phyloP scores from a whole-genome alignment of 35 echinoderm and acorn worm species.

The Ophiothrix spiculata region DNA sequence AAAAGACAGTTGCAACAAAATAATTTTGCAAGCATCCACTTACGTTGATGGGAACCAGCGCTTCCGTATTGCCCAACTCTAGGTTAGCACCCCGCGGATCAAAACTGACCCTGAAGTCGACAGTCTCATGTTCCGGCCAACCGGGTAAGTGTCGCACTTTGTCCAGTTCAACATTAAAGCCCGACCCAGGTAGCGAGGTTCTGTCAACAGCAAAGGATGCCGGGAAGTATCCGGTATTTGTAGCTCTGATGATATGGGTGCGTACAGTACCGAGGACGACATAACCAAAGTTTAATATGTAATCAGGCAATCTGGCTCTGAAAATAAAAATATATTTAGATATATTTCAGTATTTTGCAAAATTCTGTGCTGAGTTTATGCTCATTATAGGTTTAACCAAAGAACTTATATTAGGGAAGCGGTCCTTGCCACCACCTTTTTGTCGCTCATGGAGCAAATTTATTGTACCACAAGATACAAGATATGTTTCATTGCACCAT shows the following conservation, averaged over 20 bases:
- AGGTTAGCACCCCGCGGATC: conserved; percentile 89
- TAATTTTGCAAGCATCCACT: no score
- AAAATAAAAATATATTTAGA: neutral
- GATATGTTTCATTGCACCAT: no score
- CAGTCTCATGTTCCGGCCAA: conserved; percentile 93
- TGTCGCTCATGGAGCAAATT: no score
- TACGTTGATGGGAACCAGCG: conserved; percentile 89
- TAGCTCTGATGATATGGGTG: conserved; percentile 92
- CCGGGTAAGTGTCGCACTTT: conserved; percentile 81
- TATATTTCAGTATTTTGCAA: neutral
- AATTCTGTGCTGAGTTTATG: neutral
- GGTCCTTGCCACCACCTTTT: neutral
- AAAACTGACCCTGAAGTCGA: conserved; percentile 98
- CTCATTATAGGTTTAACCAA: neutral
- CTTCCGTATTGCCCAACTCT: conserved; percentile 67
- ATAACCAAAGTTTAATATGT: conserved; percentile 92
- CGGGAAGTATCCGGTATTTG: conserved; percentile 88
- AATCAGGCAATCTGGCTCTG: conserved; percentile 87
- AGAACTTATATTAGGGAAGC: neutral
- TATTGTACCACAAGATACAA: no score
- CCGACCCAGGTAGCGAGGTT: conserved; percentile 34
- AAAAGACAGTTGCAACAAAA: no score
- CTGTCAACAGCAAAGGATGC: conserved; percentile 91
- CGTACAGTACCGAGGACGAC: conserved; percentile 89
- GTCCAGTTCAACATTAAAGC: conserved; percentile 94